Conservation (phyloP, 2,797 vertebrate species). For the Cirrhinus mrigala region DNA sequence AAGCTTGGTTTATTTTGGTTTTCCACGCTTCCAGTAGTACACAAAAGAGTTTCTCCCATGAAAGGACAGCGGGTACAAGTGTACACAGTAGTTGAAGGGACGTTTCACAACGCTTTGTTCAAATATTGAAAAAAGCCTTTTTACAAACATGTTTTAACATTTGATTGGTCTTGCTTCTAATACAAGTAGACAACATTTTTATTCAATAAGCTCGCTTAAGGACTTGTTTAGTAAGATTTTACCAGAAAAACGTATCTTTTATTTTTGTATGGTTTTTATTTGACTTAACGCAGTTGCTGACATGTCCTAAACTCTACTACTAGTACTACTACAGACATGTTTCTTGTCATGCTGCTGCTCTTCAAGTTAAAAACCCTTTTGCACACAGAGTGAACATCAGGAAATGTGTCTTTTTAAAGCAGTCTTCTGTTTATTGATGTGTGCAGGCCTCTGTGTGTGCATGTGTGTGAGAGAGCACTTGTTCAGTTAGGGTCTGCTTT, state of each 20-base stretch:
- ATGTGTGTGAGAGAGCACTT: conserved; percentile 36
- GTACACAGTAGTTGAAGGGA: neutral
- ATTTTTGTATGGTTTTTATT: too few relatives aligned
- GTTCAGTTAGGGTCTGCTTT: conserved; percentile 20
- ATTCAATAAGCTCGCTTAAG: neutral
- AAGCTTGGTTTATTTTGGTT: neutral
- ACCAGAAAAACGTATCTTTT: neutral
- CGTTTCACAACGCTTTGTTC: conserved; percentile 2
- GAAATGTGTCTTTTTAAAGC: conserved; percentile 11
- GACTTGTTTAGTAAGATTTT: neutral
- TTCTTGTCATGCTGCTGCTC: neutral
- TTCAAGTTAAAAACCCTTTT: neutral
- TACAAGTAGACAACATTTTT: neutral
- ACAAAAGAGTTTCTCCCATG: neutral
- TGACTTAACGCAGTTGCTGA: neutral
- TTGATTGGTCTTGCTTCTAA: neutral
- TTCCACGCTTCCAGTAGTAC: neutral
- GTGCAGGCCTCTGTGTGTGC: conserved; percentile 10
- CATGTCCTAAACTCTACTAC: neutral
- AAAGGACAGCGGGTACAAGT: neutral
- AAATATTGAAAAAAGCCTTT: conserved; percentile 25
- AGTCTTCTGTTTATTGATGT: conserved; percentile 30
- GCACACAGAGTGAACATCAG: conserved; percentile 11
- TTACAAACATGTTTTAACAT: neutral
- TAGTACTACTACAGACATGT: neutral